Conservation (phyloP, 64 coral and sea anemone species). For the Trachythela sp. region DNA sequence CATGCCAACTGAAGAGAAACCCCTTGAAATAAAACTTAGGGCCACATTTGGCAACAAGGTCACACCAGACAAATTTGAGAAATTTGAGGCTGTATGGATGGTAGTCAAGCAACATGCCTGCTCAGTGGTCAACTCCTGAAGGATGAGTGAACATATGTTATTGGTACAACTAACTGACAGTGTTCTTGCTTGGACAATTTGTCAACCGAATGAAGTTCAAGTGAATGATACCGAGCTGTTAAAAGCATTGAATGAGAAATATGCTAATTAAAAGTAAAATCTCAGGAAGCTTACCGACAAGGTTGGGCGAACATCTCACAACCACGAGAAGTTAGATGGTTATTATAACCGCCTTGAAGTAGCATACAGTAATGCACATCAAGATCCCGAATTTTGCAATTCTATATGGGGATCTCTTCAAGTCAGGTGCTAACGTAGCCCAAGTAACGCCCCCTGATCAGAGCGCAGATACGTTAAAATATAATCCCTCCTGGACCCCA, state of each 20-base stretch:
- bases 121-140: neutral
- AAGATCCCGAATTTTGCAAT: neutral
- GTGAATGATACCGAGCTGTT: neutral
- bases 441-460: neutral
- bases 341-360: neutral
- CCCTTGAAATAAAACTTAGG: neutral
- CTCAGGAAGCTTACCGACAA: constrained; percentile 1
- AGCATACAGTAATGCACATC: neutral
- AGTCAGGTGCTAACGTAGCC: no score
- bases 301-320: neutral
- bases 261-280: neutral
- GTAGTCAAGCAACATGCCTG: neutral
- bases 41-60: neutral
- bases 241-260: neutral
- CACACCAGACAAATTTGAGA: neutral
- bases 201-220: neutral
- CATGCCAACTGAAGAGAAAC: neutral
- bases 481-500: constrained; percentile 17
- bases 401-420: no score
- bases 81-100: neutral
- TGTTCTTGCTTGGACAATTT: neutral
- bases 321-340: neutral
- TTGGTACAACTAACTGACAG: neutral
- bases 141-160: neutral
- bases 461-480: neutral